Evolutionary conservation across 1,140 invertebrate genomes (phyloP).

Genomic region (Heliothis virescens): DNA sequence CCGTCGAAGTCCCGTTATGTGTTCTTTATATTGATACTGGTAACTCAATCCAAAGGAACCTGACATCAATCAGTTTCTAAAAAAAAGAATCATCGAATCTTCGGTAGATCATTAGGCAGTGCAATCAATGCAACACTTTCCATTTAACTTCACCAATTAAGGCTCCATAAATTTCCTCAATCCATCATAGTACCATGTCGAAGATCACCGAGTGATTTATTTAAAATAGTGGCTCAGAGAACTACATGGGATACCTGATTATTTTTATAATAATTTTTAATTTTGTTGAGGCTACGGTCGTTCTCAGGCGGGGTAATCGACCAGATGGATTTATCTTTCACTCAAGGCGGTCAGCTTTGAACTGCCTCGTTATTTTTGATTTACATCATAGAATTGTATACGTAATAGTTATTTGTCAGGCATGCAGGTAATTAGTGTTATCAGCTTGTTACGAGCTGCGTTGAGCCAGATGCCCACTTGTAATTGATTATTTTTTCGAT

Average conservation of each 20-base stretch:
- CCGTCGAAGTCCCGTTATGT: not conserved
- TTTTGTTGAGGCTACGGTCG: conserved; percentile 1
- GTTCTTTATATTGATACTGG: not conserved
- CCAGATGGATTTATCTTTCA: conserved; percentile 15
- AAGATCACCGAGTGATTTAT: conserved; percentile 31
- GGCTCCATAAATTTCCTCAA: conserved; percentile 18
- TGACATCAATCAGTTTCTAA: not conserved
- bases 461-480: not conserved
- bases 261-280: conserved; percentile 30
- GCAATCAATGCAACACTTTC: not conserved
- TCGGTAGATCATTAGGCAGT: not conserved
- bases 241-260: conserved; percentile 28
- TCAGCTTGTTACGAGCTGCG: not conserved
- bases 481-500: not conserved
- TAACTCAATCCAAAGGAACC: too few relatives aligned
- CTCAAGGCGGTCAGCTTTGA: not conserved
- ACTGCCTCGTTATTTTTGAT: not conserved
- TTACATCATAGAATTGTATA: not conserved
- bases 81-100: conserved; percentile 12
- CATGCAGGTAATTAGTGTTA: not conserved
- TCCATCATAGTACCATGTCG: conserved; percentile 12
- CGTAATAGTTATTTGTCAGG: conserved; percentile 14
- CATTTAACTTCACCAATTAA: conserved; percentile 14
- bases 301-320: conserved; percentile 9
- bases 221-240: conserved; percentile 9